Percentiles rank a stretch among this genome's conserved stretches.
phyloP scores from a whole-genome alignment of 1,140 invertebrate species.

The Drosophila pruinosa region DNA sequence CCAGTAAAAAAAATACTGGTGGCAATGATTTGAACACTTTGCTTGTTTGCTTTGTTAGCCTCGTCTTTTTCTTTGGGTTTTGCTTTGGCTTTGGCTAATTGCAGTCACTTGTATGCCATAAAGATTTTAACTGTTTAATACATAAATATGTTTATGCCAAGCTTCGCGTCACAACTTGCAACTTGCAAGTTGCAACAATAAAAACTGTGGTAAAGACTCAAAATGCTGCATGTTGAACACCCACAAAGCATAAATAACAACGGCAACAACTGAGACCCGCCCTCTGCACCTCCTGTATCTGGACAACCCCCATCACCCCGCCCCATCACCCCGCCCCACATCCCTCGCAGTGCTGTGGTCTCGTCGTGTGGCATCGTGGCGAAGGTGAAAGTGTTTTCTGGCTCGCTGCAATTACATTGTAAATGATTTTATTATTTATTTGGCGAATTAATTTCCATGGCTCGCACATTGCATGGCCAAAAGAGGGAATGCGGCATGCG shows the following conservation, averaged over 20 bases:
- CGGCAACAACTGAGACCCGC: slow-evolving; percentile 51
- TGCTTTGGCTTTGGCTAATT: slow-evolving; percentile 48
- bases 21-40: not conserved
- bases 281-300: slow-evolving; percentile 6
- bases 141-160: slow-evolving; percentile 65
- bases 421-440: slow-evolving; percentile 82
- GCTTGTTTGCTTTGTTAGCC: not conserved
- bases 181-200: slow-evolving; percentile 13
- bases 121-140: slow-evolving; percentile 35
- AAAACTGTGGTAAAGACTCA: slow-evolving; percentile 72
- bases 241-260: slow-evolving; percentile 79
- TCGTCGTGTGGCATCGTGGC: slow-evolving; percentile 44
- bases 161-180: not conserved
- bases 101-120: slow-evolving; percentile 55
- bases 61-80: not conserved
- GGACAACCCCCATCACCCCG: not conserved
- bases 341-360: not conserved
- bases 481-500: not conserved
- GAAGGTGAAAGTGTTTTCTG: slow-evolving; percentile 77
- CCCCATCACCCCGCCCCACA: not conserved
- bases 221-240: slow-evolving; percentile 79
- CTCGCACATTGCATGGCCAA: slow-evolving; percentile 5
- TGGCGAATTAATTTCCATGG: slow-evolving; percentile 73
- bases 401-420: slow-evolving; percentile 75
- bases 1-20: slow-evolving; percentile 1